phyloP scores from a whole-genome alignment of 2,797 vertebrate genomes.

The Apodemus agrarius region DNA sequence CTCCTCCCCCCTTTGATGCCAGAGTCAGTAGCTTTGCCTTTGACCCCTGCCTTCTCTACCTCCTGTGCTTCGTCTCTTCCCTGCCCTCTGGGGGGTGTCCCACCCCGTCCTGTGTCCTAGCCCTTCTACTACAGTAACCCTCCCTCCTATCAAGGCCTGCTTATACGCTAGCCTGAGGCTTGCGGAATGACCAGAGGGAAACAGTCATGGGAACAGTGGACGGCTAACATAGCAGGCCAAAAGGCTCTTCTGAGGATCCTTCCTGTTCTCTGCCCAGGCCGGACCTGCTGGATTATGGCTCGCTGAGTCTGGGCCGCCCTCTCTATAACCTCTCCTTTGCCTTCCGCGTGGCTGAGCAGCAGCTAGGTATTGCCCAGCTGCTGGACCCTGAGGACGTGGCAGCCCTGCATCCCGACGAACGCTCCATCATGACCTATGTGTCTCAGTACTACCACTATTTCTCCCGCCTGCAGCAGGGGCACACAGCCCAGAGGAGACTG shows the following conservation, averaged over 20 bases:
- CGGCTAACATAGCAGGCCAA: not conserved
- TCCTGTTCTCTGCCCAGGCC: conserved; percentile 86
- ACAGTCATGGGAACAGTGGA: not conserved
- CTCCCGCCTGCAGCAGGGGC: conserved; percentile 92
- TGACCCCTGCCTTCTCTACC: not conserved
- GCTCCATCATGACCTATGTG: conserved; percentile 95
- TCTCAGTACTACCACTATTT: conserved; percentile 95
- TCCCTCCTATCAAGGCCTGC: not conserved
- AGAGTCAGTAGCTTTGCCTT: not conserved
- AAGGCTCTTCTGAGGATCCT: not conserved
- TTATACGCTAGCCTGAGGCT: not conserved
- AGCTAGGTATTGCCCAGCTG: conserved; percentile 92
- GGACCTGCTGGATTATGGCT: conserved; percentile 91
- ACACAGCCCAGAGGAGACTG: conserved; percentile 92
- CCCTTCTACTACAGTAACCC: not conserved
- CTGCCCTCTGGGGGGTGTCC: not conserved
- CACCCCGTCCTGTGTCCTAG: not conserved
- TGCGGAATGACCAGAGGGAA: not conserved
- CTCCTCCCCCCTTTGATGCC: not conserved
- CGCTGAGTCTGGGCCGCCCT: conserved; percentile 85
- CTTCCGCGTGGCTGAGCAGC: conserved; percentile 90
- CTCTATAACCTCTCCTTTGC: conserved; percentile 90
- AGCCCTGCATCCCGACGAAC: conserved; percentile 91
- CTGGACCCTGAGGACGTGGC: conserved; percentile 94
- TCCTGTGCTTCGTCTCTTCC: not conserved